Evolutionary conservation across 2,797 vertebrate genomes (phyloP).

Genomic region (Aeoliscus strigatus): DNA sequence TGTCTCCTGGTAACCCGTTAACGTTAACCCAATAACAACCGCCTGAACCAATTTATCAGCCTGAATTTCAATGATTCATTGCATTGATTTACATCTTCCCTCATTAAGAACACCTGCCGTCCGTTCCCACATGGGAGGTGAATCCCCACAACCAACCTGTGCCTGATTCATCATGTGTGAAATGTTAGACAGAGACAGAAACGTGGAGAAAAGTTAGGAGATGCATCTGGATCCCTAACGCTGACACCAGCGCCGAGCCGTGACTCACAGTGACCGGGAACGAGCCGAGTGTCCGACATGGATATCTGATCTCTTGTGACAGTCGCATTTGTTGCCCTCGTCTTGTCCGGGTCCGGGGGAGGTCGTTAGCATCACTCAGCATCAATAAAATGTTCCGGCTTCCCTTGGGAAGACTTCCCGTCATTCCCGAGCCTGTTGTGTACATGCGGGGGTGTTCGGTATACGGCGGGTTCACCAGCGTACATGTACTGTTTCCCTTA

Average conservation of each 20-base stretch:
- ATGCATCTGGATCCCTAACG: conserved; percentile 13
- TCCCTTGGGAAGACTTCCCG: conserved; percentile 25
- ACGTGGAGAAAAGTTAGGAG: conserved; percentile 3
- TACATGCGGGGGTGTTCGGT: conserved; percentile 2
- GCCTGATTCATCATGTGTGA: neutral
- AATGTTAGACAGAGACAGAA: neutral
- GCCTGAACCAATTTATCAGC: too few species aligned
- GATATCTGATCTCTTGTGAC: conserved; percentile 49
- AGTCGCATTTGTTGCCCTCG: conserved; percentile 26
- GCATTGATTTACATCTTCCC: too few species aligned
- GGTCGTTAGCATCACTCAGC: conserved; percentile 61
- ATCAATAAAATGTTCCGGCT: conserved; percentile 42
- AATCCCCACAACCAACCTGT: neutral
- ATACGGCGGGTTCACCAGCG: conserved; percentile 15
- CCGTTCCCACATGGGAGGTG: too few species aligned
- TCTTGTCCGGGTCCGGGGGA: conserved; percentile 14
- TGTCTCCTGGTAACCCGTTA: too few species aligned
- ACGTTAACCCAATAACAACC: too few species aligned
- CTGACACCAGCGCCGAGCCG: conserved; percentile 3
- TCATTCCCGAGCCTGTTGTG: conserved; percentile 3
- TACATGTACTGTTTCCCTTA: conserved; percentile 4
- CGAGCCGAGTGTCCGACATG: conserved; percentile 7
- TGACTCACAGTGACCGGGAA: conserved; percentile 19
- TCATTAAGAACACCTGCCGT: too few species aligned
- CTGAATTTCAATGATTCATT: too few species aligned